Evolutionary conservation across 2,113 vertebrate species (phyloP).

Genomic region (Nibea coibor): DNA sequence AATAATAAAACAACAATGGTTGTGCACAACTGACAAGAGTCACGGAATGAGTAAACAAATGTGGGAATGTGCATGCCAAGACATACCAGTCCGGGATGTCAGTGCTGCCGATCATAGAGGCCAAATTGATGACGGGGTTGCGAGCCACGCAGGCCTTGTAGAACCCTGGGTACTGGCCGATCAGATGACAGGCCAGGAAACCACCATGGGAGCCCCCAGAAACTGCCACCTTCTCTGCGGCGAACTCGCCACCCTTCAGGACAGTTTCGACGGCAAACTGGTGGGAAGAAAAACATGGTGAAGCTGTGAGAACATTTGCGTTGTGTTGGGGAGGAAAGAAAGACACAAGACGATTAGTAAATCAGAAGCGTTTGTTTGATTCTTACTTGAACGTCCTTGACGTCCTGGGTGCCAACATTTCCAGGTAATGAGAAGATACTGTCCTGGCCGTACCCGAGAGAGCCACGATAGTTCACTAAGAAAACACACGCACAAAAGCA

Average conservation of each 20-base stretch:
- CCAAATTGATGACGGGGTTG: slow-evolving; percentile 93
- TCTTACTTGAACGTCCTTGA: slow-evolving; percentile 93
- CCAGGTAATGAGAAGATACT: slow-evolving; percentile 90
- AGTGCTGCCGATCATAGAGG: slow-evolving; percentile 90
- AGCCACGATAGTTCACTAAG: slow-evolving; percentile 96
- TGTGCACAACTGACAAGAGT: not conserved
- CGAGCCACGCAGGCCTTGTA: slow-evolving; percentile 90
- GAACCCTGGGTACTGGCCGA: slow-evolving; percentile 92
- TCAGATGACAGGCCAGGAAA: slow-evolving; percentile 94
- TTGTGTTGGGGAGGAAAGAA: not conserved
- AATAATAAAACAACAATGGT: slow-evolving; percentile 14
- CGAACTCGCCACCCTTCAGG: slow-evolving; percentile 82
- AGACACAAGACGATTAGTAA: not conserved
- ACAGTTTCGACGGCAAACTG: slow-evolving; percentile 91
- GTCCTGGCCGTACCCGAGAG: slow-evolving; percentile 94
- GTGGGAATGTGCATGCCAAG: not conserved
- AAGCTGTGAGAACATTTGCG: not conserved
- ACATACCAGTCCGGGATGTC: slow-evolving; percentile 96
- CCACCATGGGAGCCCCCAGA: slow-evolving; percentile 94
- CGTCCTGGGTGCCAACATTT: slow-evolving; percentile 91
- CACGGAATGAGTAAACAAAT: not conserved
- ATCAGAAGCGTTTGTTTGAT: not conserved
- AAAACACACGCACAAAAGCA: not conserved
- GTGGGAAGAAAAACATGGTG: not conserved
- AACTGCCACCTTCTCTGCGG: slow-evolving; percentile 86